Evolutionary conservation across 1,140 invertebrate species (phyloP), one percentile per base, ranked within the genome.

Genomic region (Neelides sp.): DNA sequence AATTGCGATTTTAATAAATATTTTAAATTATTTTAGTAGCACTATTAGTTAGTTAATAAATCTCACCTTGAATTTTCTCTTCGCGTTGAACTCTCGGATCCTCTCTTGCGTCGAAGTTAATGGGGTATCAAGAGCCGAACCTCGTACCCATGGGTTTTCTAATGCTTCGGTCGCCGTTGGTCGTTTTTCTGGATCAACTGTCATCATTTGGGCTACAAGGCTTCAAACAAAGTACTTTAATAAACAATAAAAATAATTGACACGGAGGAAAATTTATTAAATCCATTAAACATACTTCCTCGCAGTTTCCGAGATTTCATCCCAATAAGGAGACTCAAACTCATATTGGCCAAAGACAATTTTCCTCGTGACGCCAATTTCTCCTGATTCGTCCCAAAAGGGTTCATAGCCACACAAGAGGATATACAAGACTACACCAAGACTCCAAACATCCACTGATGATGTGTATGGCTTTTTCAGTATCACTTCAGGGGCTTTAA

Each of bases 1-100:
- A 13, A 13, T 13, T 13, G 19, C 19, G 19, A 40, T 40, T 40
- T 8, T 10, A 23, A 43, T 23, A 7, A 7, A 17, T 10, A 23
- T 40, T 40, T 40, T 43, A 8, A 43, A 43, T 7, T n/a, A n/a
- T n/a, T n/a, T n/a, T n/a, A 34, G 8, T 8, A 34, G 15, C 8
- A 10, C 15, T 10, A 34, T 34, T 34, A 32, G 15, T 17, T 32
- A 4, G n/a, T 46, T 37, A 32, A 32, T 46, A 7, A 8, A 23
- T 47, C 57, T 61, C 60, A 77, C 75, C 65, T 75, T 77, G 40
- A 78, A 68, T 63, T 76, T 75, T 63, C 76, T 64, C 58, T 74
- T 69, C 8, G 72, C 68, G 64, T 78, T 78, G 61, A 78, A 78
- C 61, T 75, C 72, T 46, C 73, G 69, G 50, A 77, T 66, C 58